A percentile compares a stretch with the other conserved stretches of the same genome.
phyloP scores from a whole-genome alignment of 1,140 invertebrate genomes.

The Vanessa atalanta region DNA sequence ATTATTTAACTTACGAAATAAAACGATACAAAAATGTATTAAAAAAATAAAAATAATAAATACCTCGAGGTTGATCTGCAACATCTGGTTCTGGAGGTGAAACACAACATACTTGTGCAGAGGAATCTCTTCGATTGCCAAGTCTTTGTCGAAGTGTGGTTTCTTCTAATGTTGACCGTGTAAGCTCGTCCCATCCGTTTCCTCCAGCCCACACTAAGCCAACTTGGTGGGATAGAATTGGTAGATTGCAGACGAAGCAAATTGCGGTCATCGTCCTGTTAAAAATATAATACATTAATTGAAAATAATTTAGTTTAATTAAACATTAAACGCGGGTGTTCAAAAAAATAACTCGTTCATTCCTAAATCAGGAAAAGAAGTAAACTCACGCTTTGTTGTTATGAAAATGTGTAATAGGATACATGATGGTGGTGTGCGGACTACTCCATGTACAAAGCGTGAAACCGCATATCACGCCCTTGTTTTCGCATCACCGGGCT shows the following conservation, averaged over 20 bases:
- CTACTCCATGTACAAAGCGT: conserved; percentile 53
- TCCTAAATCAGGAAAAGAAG: background rate
- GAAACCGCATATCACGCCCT: conserved; percentile 66
- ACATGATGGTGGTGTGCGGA: conserved; percentile 55
- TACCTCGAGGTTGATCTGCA: conserved; percentile 80
- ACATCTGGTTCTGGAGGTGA: conserved; percentile 89
- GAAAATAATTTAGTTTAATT: background rate
- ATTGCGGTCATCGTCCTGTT: conserved; percentile 94
- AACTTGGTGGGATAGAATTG: conserved; percentile 95
- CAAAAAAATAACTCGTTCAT: background rate
- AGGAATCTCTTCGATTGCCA: conserved; percentile 91
- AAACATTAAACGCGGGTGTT: background rate
- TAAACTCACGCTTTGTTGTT: conserved; percentile 73
- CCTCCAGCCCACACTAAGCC: conserved; percentile 95
- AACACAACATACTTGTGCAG: conserved; percentile 92
- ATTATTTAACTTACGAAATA: background rate
- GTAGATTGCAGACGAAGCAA: conserved; percentile 97
- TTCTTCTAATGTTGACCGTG: conserved; percentile 91
- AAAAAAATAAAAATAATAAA: background rate
- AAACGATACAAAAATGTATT: background rate
- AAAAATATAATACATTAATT: conserved; percentile 43
- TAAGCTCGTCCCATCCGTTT: conserved; percentile 95
- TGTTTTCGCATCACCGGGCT: conserved; percentile 70
- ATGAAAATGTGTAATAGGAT: conserved; percentile 59
- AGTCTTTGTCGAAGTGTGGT: conserved; percentile 89